phyloP scores from a whole-genome alignment of 1,140 invertebrate genomes.

The Chymomyza costata region DNA sequence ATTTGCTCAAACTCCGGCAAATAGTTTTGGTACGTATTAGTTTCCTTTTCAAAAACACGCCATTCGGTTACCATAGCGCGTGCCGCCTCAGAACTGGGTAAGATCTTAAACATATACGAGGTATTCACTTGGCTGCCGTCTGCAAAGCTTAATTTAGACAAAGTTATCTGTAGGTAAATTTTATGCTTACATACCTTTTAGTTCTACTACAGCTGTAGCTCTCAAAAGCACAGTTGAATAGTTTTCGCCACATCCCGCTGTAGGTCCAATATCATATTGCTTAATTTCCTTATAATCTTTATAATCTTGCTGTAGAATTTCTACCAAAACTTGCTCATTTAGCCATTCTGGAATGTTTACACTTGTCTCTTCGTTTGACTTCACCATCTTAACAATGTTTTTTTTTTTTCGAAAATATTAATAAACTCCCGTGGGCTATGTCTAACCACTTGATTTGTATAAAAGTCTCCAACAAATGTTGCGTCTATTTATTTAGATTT shows the following conservation, averaged over 20 bases:
- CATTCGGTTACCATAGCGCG: constrained; percentile 42
- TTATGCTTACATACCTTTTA: constrained; percentile 41
- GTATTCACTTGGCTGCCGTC: constrained; percentile 25
- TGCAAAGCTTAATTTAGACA: too few species aligned
- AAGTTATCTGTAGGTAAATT: too few species aligned
- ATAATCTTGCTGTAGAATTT: constrained; percentile 37
- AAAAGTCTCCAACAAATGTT: too few species aligned
- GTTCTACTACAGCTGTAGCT: constrained; percentile 27
- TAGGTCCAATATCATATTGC: constrained; percentile 29
- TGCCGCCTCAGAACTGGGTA: constrained; percentile 25
- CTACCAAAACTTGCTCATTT: constrained; percentile 21
- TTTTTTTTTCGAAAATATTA: too few species aligned
- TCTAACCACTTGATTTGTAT: too few species aligned
- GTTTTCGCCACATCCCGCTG: constrained; percentile 50
- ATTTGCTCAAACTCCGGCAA: constrained; percentile 54
- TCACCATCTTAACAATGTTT: too few species aligned
- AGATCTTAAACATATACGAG: constrained; percentile 51
- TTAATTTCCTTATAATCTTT: constrained; percentile 31
- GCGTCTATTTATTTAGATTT: too few species aligned
- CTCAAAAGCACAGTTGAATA: constrained; percentile 48
- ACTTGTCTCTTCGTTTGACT: too few species aligned
- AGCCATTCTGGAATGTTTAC: too few species aligned
- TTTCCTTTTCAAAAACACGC: constrained; percentile 59
- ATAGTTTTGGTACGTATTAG: constrained; percentile 38
- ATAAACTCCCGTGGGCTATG: too few species aligned